phyloP scores from a whole-genome alignment of 2,888 invertebrate genomes.

The Sclerodermus sp. region DNA sequence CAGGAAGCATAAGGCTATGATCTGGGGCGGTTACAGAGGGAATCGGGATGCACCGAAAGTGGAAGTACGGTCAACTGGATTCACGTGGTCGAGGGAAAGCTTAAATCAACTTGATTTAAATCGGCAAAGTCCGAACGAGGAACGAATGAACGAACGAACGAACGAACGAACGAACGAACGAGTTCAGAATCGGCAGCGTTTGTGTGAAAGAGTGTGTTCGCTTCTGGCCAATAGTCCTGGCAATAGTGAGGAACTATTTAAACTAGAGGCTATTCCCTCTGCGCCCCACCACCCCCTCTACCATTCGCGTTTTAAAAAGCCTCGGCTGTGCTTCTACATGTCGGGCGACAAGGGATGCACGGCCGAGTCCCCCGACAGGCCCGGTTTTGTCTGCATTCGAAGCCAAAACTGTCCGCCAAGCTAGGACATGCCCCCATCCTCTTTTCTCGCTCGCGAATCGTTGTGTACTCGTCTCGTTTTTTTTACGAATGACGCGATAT shows the following conservation, averaged over 20 bases:
- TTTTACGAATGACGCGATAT: no score
- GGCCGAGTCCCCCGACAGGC: slow-evolving; percentile 16
- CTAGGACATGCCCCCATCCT: not conserved
- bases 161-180: not conserved
- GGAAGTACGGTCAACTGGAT: slow-evolving; percentile 25
- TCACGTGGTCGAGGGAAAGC: slow-evolving; percentile 30
- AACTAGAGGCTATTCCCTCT: slow-evolving; percentile 27
- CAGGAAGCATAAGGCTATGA: not conserved
- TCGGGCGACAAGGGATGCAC: slow-evolving; percentile 12
- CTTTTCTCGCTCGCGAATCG: not conserved
- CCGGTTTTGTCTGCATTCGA: slow-evolving; percentile 29
- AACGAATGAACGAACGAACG: not conserved
- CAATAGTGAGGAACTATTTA: slow-evolving; percentile 26
- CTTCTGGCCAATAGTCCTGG: slow-evolving; percentile 11
- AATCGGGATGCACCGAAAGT: slow-evolving; percentile 15
- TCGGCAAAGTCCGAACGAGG: slow-evolving; percentile 26
- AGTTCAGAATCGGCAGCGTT: not conserved
- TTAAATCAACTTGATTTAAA: slow-evolving; percentile 53
- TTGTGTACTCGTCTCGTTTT: not conserved
- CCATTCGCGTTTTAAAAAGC: slow-evolving; percentile 31
- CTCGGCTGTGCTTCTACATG: slow-evolving; percentile 16
- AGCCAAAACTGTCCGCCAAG: slow-evolving; percentile 24
- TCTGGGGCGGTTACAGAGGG: not conserved
- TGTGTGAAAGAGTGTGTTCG: not conserved
- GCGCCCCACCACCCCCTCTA: slow-evolving; percentile 3